Evolutionary conservation across 2,113 vertebrate genomes (phyloP).

Genomic region (Rattus rattus): DNA sequence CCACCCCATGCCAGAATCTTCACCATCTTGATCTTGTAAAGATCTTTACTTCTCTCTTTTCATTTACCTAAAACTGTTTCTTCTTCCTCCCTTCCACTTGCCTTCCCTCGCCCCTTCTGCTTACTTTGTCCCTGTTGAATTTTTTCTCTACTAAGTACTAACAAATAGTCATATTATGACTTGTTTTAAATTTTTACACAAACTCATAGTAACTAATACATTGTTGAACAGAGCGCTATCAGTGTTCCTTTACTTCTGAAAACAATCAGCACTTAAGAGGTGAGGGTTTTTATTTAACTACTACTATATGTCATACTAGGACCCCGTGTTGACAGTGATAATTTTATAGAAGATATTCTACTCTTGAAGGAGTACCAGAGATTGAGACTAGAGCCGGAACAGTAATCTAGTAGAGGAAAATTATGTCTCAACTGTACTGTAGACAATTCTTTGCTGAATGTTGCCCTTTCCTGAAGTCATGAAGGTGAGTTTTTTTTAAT

Average conservation of each 20-base stretch:
- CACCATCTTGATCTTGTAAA: neutral
- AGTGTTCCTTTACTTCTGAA: neutral
- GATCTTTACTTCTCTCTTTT: neutral
- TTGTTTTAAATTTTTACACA: neutral
- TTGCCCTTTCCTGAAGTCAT: neutral
- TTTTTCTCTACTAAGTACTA: neutral
- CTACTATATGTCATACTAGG: neutral
- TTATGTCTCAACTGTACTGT: neutral
- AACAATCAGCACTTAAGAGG: neutral
- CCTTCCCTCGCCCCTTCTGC: neutral
- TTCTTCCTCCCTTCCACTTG: neutral
- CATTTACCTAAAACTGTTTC: neutral
- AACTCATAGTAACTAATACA: neutral
- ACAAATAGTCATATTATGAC: neutral
- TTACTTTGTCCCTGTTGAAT: neutral
- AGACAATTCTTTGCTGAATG: neutral
- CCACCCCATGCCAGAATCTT: fast-evolving
- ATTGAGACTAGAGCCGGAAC: neutral
- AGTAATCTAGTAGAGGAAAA: neutral
- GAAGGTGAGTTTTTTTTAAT: neutral
- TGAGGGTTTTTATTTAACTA: neutral
- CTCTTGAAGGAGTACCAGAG: no score
- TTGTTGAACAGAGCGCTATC: neutral
- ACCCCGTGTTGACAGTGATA: neutral
- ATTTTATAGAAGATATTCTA: neutral